Evolutionary conservation across 1,140 invertebrate genomes (phyloP), one percentile per base, ranked within the genome.

Genomic region (Liolophura sinensis): DNA sequence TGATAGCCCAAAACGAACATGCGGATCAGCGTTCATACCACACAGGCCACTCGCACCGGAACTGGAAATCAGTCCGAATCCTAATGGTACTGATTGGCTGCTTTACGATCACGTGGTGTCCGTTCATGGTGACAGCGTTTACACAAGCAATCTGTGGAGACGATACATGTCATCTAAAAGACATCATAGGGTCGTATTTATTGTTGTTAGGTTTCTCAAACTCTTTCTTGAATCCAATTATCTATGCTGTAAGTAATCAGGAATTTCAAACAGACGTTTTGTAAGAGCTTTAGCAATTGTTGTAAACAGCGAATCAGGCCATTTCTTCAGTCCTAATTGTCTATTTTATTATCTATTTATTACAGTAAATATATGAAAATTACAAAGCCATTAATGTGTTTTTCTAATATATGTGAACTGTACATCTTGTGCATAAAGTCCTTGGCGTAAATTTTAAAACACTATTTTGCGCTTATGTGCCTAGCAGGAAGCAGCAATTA

Each of bases 211-310:
- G 75, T 9, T 73, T 74, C 61, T 71, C 75, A 0, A 77, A 77
- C 62, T 77, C 75, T 1, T 77, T 77, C 66, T 60, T 77, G 7
- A 77, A 77, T 62, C 75, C 73, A 14, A 24, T 77, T 31, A 77
- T 77, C 56, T 77, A 77, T 59, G 75, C 71, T 7, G 18, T 77
- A 20, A 64, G 73, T 52, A 74, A 69, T 1, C 72, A 71, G 57
- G 75, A 77, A 63, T 77, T 77, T 60, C n/a, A 40, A 40, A 40
- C 3, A 40, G 3, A 40, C 31, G 9, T 40, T 40, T 40, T 40
- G 31, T 9, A 40, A 40, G 31, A 40, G 31, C 31, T 40, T 40
- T 40, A 40, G 31, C 31, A 40, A 3, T 40, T 40, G 31, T 40
- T 40, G 31, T 40, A 40, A 40, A 40, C 31, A 40, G 31, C 31